Conservation (phyloP, 1,140 invertebrate species). For the Copidosoma floridanum region DNA sequence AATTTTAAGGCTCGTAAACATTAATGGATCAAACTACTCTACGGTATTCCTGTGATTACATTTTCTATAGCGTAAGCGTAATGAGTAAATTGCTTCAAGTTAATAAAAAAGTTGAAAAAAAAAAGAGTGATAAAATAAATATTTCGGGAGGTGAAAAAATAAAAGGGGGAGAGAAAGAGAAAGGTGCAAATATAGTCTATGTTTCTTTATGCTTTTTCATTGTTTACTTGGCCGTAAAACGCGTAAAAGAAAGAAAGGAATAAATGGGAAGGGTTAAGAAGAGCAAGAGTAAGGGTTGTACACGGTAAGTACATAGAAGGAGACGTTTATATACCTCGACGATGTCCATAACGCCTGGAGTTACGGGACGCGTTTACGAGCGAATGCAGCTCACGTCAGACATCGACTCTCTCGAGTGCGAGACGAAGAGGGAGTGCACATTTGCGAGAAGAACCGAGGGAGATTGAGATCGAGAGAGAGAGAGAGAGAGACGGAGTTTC, state of each 20-base stretch:
- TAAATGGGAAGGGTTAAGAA: background rate
- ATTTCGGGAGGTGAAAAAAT: background rate
- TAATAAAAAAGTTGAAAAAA: no score
- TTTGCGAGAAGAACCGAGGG: background rate
- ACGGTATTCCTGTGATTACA: no score
- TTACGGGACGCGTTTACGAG: slow-evolving; percentile 59
- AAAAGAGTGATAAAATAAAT: background rate
- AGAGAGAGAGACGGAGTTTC: no score
- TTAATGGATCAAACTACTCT: no score
- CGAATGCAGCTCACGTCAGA: slow-evolving; percentile 53
- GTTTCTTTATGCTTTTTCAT: background rate
- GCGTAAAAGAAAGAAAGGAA: background rate
- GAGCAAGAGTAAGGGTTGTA: slow-evolving; percentile 12
- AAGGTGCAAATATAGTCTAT: slow-evolving; percentile 7
- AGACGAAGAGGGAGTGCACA: background rate
- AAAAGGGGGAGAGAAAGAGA: no score
- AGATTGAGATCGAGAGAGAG: slow-evolving; percentile 2
- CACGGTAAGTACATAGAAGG: slow-evolving; percentile 55
- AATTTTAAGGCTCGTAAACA: no score
- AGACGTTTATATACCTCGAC: slow-evolving; percentile 58
- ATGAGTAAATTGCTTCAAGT: no score
- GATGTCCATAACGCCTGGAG: slow-evolving; percentile 58
- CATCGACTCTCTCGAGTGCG: slow-evolving; percentile 35
- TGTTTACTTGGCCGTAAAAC: background rate
- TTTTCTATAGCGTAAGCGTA: no score